Evolutionary conservation across 2,113 vertebrate species (phyloP).

Genomic region (Saccopteryx leptura): DNA sequence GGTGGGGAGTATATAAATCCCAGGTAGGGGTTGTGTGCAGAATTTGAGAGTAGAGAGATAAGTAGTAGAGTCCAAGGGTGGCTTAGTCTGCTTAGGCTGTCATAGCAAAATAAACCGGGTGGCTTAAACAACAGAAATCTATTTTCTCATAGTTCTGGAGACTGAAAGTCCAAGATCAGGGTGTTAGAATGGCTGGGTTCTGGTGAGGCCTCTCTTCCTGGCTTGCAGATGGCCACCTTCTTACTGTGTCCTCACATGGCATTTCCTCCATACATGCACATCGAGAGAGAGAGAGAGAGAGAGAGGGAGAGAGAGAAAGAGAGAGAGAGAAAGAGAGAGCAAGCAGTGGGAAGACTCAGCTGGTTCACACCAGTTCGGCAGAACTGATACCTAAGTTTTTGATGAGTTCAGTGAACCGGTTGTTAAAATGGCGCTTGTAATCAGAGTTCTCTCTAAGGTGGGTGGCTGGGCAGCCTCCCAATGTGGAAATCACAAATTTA

Average conservation of each 20-base stretch:
- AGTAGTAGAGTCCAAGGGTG: not conserved
- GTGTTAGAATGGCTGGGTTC: not conserved
- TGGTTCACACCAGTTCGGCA: too few species aligned
- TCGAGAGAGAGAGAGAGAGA: not conserved
- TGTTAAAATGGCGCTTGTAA: too few species aligned
- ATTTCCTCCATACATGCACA: not conserved
- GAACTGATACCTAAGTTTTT: too few species aligned
- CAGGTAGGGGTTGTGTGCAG: not conserved
- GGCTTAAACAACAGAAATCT: not conserved
- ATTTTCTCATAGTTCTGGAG: not conserved
- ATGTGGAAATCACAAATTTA: too few species aligned
- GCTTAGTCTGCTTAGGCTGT: not conserved
- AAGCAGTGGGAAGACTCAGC: too few species aligned
- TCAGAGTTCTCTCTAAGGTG: too few species aligned
- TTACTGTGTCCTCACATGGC: accelerated
- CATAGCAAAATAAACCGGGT: not conserved
- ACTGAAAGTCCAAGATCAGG: not conserved
- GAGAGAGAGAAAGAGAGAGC: too few species aligned
- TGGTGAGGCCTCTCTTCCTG: not conserved
- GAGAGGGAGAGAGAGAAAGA: too few species aligned
- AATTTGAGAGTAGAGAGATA: not conserved
- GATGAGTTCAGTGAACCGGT: too few species aligned
- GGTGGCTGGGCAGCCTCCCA: too few species aligned
- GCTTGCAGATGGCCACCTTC: not conserved
- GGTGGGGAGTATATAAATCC: not conserved